These are phyloP conservation scores for Drosophila athabasca DNA, from an alignment of 1,140 invertebrate species.

Conservation along the genomic window DNA sequence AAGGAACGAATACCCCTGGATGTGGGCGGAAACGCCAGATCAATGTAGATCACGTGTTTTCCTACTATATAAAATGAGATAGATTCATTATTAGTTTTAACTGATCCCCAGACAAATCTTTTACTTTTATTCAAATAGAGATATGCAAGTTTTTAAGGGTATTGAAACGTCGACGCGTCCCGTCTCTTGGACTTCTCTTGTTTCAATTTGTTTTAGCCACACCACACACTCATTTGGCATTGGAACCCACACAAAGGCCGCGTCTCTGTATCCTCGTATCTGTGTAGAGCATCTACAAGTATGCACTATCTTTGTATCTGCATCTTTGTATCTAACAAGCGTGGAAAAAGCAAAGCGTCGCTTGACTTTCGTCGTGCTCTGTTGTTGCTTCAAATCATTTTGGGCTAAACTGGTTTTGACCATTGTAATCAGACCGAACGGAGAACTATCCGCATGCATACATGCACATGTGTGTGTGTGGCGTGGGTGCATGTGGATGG, in stretches of 20 bases:
- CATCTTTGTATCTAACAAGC: slow-evolving; percentile 46
- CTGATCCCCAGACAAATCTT: too few species aligned
- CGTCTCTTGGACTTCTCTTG: neutral
- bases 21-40: too few species aligned
- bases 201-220: slow-evolving; percentile 49
- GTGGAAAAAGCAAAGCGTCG: slow-evolving; percentile 57
- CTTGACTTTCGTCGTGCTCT: slow-evolving; percentile 60
- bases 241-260: slow-evolving; percentile 26
- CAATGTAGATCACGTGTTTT: too few species aligned
- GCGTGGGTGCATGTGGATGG: neutral
- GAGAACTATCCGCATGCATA: neutral
- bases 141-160: too few species aligned
- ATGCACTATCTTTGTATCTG: slow-evolving; percentile 17
- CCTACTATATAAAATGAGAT: too few species aligned
- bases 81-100: too few species aligned
- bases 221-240: slow-evolving; percentile 48
- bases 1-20: too few species aligned
- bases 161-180: neutral
- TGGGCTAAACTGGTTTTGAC: slow-evolving; percentile 40
- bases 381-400: slow-evolving; percentile 21
- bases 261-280: slow-evolving; percentile 2
- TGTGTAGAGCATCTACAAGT: neutral
- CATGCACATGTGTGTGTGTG: neutral
- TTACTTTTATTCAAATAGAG: too few species aligned
- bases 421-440: slow-evolving; percentile 24